Conservation (phyloP, 2,888 invertebrate species). For the Parascotia fuliginaria region DNA sequence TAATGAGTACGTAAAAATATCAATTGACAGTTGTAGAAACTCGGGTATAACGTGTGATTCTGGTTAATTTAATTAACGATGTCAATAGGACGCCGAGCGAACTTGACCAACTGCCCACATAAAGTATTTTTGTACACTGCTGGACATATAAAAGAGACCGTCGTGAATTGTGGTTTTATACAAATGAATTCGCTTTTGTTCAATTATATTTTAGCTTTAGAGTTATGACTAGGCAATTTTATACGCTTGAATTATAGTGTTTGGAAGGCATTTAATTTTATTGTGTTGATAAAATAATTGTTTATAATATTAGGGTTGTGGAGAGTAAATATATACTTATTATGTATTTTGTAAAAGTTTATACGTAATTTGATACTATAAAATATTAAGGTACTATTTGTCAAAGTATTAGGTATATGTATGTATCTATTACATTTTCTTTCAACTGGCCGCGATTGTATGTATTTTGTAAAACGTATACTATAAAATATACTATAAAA, state of each 20-base stretch:
- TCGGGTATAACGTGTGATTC: slow-evolving; percentile 34
- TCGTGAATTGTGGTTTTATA: slow-evolving; percentile 1
- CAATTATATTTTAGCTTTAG: neutral
- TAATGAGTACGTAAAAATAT: neutral
- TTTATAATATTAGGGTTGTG: too few relatives aligned
- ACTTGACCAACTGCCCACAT: slow-evolving; percentile 44
- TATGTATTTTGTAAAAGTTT: too few relatives aligned
- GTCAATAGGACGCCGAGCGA: slow-evolving; percentile 57
- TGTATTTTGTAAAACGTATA: too few relatives aligned
- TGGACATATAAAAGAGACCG: slow-evolving; percentile 22
- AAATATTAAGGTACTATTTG: too few relatives aligned
- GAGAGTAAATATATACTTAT: too few relatives aligned
- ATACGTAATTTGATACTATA: too few relatives aligned
- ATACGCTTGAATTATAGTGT: neutral
- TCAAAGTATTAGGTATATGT: too few relatives aligned
- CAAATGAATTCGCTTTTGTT: neutral
- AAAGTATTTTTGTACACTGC: slow-evolving; percentile 35
- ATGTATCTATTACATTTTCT: too few relatives aligned
- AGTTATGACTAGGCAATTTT: neutral
- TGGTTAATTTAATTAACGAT: slow-evolving; percentile 58
- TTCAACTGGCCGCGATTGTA: too few relatives aligned
- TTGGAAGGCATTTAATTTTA: too few relatives aligned
- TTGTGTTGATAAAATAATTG: too few relatives aligned
- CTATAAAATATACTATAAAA: too few relatives aligned
- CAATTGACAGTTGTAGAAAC: slow-evolving; percentile 19